These are phyloP conservation scores for Pseudochromis fuscus DNA, from an alignment of 2,797 vertebrate genomes.

Conservation along the genomic window DNA sequence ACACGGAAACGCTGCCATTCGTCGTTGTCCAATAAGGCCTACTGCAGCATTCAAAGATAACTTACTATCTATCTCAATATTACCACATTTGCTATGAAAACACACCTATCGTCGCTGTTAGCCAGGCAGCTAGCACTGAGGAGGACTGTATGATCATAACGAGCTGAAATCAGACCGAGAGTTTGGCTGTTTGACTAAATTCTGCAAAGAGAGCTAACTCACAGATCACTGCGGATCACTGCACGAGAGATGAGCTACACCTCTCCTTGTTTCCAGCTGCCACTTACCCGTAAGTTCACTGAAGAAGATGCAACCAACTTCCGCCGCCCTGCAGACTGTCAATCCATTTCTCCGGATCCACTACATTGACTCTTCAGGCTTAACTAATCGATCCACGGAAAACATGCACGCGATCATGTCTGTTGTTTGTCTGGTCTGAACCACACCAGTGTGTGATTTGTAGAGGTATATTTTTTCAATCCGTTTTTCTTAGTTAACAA, in stretches of 20 bases:
- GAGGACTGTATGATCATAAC: neutral
- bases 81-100: neutral
- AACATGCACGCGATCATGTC: too few relatives aligned
- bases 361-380: constrained; percentile 32
- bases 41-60: neutral
- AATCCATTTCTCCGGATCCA: constrained; percentile 59
- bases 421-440: too few relatives aligned
- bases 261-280: neutral
- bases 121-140: constrained; percentile 55
- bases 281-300: constrained; percentile 69
- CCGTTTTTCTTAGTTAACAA: neutral
- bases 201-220: too few relatives aligned
- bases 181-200: neutral
- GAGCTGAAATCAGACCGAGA: neutral
- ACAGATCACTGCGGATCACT: neutral
- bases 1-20: accelerated
- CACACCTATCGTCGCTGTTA: constrained; percentile 44
- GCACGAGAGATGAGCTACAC: neutral
- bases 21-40: neutral
- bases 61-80: neutral
- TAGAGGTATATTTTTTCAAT: neutral
- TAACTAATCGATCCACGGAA: constrained; percentile 32
- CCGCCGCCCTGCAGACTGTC: constrained; percentile 59
- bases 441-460: too few relatives aligned
- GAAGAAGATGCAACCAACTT: constrained; percentile 66